Evolutionary conservation across 2,888 invertebrate species (phyloP).

Genomic region (Lathronympha strigana): DNA sequence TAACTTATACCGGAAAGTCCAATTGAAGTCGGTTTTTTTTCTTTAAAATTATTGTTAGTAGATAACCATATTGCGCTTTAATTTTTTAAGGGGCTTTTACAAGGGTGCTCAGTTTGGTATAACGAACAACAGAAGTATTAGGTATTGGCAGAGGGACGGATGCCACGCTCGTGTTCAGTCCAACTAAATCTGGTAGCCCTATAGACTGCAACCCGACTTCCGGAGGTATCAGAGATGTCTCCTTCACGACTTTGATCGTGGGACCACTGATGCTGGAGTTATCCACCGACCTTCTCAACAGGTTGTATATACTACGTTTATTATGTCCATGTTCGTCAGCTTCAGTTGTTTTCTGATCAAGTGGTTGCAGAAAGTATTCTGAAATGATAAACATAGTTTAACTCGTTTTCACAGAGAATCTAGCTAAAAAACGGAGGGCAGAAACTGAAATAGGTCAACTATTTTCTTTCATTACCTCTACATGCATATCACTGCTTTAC

Average conservation of each 20-base stretch:
- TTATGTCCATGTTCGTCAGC: background rate
- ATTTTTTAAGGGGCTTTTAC: slow-evolving; percentile 45
- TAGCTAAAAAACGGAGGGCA: too few species aligned
- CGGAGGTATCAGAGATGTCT: slow-evolving; percentile 63
- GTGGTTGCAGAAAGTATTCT: background rate
- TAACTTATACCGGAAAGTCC: too few species aligned
- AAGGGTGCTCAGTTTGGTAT: slow-evolving; percentile 70
- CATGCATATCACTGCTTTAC: too few species aligned
- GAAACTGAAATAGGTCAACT: too few species aligned
- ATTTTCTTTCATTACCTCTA: too few species aligned
- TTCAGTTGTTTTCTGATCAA: background rate
- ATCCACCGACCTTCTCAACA: slow-evolving; percentile 44
- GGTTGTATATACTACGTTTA: background rate
- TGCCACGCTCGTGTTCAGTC: slow-evolving; percentile 67
- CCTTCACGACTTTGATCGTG: slow-evolving; percentile 59
- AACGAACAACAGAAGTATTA: slow-evolving; percentile 72
- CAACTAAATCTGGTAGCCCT: slow-evolving; percentile 64
- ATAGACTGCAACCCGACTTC: slow-evolving; percentile 65
- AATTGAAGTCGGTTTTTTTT: too few species aligned
- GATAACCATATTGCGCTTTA: too few species aligned
- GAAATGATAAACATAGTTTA: slow-evolving; percentile 13
- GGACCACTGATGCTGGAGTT: slow-evolving; percentile 46
- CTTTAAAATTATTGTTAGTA: too few species aligned
- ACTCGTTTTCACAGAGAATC: too few species aligned
- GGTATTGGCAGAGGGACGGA: slow-evolving; percentile 74